These are phyloP conservation scores for Dicrurus megarhynchus DNA, from an alignment of 2,113 vertebrate genomes.

Conservation along the genomic window DNA sequence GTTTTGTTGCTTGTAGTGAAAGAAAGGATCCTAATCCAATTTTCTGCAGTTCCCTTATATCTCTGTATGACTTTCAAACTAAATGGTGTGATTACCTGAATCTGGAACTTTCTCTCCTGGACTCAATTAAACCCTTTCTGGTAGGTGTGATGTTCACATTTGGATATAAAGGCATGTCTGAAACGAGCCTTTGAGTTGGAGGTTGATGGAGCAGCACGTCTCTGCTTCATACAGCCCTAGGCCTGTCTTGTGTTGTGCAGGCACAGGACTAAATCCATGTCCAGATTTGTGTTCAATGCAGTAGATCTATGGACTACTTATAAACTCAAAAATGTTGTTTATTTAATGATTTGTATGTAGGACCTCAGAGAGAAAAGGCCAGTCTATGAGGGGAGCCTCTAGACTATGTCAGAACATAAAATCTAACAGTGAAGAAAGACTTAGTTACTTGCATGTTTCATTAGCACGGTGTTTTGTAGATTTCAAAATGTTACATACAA, in stretches of 20 bases:
- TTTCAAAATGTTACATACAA: background rate
- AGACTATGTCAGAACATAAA: background rate
- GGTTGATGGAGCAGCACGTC: background rate
- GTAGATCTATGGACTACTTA: background rate
- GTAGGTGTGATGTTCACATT: background rate
- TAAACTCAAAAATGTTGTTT: background rate
- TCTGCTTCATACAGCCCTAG: background rate
- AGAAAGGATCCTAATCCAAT: background rate
- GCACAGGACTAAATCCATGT: background rate
- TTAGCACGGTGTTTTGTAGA: background rate
- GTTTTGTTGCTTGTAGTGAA: background rate
- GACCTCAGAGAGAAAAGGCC: background rate
- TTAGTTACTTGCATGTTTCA: background rate
- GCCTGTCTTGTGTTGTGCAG: background rate
- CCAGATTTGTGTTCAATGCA: background rate
- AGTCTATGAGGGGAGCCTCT: background rate
- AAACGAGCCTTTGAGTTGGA: background rate
- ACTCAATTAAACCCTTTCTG: background rate
- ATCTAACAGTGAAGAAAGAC: background rate
- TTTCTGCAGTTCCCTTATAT: background rate
- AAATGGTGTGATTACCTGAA: background rate
- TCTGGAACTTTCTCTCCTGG: background rate
- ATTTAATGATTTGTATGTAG: background rate
- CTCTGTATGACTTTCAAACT: background rate
- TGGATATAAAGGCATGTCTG: background rate